These are phyloP conservation scores for Chamaetylas fuelleborni DNA, from an alignment of 2,113 vertebrate genomes.

Conservation along the genomic window DNA sequence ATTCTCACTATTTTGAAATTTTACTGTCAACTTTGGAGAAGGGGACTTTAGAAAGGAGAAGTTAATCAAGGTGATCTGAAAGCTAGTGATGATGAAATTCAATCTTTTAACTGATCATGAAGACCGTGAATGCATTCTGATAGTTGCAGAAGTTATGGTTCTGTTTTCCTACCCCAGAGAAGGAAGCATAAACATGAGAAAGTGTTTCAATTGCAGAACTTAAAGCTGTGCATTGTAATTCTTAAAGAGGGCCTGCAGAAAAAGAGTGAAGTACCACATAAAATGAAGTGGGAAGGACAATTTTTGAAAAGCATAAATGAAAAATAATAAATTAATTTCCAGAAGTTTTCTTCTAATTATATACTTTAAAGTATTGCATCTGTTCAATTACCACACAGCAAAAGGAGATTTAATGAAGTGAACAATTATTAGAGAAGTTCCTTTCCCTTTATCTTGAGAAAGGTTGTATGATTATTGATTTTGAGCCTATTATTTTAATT, in stretches of 20 bases:
- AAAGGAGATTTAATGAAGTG: background rate
- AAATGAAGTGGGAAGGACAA: background rate
- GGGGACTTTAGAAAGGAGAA: background rate
- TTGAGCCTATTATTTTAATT: background rate
- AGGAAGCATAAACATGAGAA: background rate
- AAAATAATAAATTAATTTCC: background rate
- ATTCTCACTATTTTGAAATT: background rate
- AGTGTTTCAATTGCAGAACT: background rate
- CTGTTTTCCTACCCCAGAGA: background rate
- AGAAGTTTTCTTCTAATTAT: background rate
- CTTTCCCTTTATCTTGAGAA: background rate
- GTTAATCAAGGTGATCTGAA: background rate
- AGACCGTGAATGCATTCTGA: background rate
- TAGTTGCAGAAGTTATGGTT: background rate
- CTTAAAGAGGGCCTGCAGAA: background rate
- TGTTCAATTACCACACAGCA: background rate
- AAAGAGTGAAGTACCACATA: background rate
- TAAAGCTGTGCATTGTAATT: background rate
- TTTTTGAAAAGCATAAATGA: background rate
- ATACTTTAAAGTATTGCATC: background rate
- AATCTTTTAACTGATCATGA: background rate
- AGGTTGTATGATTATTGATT: background rate
- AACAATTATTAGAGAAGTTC: background rate
- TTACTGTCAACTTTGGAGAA: background rate
- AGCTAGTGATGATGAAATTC: conserved; percentile 8